Conservation (phyloP, 2,888 invertebrate genomes). For the Melolontha melolontha region DNA sequence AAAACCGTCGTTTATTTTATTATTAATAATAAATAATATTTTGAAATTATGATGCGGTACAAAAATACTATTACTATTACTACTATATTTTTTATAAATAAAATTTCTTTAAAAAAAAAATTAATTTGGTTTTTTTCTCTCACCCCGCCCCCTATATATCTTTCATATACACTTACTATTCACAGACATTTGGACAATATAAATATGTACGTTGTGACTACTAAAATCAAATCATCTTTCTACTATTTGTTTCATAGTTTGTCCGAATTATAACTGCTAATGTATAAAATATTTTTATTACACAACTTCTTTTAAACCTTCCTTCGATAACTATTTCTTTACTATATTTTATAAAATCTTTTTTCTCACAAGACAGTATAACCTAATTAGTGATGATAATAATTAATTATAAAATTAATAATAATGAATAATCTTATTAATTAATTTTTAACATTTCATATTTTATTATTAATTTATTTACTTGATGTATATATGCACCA, state of each 20-base stretch:
- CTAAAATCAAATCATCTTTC: too few species aligned
- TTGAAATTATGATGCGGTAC: constrained; percentile 40
- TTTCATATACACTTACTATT: too few species aligned
- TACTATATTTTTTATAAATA: constrained; percentile 45
- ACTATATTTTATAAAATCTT: too few species aligned
- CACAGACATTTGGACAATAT: too few species aligned
- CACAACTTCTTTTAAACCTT: too few species aligned
- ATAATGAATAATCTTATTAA: constrained; percentile 9
- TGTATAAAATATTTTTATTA: constrained; percentile 1
- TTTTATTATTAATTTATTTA: constrained; percentile 8
- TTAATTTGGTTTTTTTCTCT: constrained; percentile 9
- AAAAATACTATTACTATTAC: constrained; percentile 39
- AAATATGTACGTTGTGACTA: too few species aligned
- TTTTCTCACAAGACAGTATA: too few species aligned
- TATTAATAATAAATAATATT: background rate
- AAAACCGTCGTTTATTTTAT: constrained; percentile 12
- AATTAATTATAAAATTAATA: background rate
- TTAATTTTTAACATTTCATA: background rate
- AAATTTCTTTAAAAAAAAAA: constrained; percentile 42
- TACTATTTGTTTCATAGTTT: too few species aligned
- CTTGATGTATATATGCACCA: background rate
- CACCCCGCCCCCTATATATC: background rate
- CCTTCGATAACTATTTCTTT: too few species aligned
- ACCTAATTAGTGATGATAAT: too few species aligned
- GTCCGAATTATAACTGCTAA: background rate